Evolutionary conservation across 2,113 vertebrate species (phyloP), one percentile per base, ranked within the genome.

Genomic region (Jacana jacana): DNA sequence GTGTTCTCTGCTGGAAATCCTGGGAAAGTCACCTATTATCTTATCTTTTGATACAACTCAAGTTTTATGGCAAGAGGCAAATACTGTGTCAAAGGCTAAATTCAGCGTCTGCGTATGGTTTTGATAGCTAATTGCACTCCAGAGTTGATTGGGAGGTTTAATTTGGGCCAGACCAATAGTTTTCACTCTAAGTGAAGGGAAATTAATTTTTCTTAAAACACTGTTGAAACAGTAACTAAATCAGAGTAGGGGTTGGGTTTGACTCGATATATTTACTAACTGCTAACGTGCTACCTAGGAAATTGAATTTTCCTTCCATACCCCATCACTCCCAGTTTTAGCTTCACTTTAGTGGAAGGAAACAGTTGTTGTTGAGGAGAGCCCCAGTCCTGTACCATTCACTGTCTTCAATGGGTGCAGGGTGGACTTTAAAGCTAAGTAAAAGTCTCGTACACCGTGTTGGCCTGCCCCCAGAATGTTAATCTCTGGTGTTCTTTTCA

Each of bases 401-500:
- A 8, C 70, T 78, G 37, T 37, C 91, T 81, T 88, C 66, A 89
- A 1, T 76, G 61, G 49, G 13, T 66, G 52, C 80, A 86, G 61
- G 83, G 90, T 57, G 78, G 89, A 90, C 92, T 92, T 79, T 71
- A 95, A 96, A 96, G 51, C 55, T 66, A 65, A 93, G 77, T 92
- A 94, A 96, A 97, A 97, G 64, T 91, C 91, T 80, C 96, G 94
- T 97, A 96, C 44, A 92, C 86, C 91, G 71, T 88, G 52, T 93
- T 55, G 85, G 87, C 76, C 93, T 97, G 91, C 93, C 91, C 92
- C 49, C 78, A 87, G 97, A 93, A 95, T 94, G 96, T 97, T 97
- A 97, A 97, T 96, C 95, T 96, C 86, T 95, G 54, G 91, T 97
- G 97, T 97, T 95, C 95, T 95, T 97, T 97, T 95, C 95, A 98